A percentile compares a stretch with the other conserved stretches of the same genome.
phyloP scores from a whole-genome alignment of 2,113 vertebrate genomes.

The Leiothrix lutea region DNA sequence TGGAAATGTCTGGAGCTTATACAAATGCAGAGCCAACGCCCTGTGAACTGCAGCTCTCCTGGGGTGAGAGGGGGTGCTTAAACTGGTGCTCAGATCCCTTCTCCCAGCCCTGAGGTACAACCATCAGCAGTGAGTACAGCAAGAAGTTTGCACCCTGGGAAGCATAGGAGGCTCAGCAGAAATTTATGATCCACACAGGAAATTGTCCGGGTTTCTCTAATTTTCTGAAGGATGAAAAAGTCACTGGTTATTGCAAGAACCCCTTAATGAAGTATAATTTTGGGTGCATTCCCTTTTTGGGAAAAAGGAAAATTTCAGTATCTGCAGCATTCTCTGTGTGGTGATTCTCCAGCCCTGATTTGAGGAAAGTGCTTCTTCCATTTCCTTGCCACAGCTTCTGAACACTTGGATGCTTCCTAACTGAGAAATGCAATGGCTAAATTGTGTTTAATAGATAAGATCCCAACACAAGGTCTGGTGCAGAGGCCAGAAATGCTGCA shows the following conservation, averaged over 20 bases:
- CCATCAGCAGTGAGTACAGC: not conserved
- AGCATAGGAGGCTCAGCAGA: not conserved
- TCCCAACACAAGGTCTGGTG: not conserved
- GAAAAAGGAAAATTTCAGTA: not conserved
- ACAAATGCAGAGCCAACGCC: not conserved
- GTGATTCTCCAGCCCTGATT: not conserved
- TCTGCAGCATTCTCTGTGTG: not conserved
- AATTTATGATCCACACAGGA: not conserved
- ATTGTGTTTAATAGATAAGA: not conserved
- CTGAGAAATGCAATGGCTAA: not conserved
- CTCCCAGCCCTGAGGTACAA: not conserved
- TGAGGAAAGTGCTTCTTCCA: not conserved
- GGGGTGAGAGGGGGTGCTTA: not conserved
- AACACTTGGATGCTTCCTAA: not conserved
- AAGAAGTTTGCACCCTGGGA: not conserved
- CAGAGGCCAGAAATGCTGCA: not conserved
- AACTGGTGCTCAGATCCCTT: not conserved
- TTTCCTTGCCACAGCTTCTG: not conserved
- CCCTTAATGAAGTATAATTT: not conserved
- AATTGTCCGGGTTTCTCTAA: not conserved
- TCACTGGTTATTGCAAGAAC: not conserved
- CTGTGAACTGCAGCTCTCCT: not conserved
- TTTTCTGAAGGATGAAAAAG: not conserved
- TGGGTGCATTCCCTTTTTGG: not conserved
- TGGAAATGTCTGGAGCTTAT: not conserved